Evolutionary conservation across 35 echinoderm and acorn worm genomes (phyloP), one percentile per base, ranked within the genome.

Genomic region (Heliocidaris erythrogramma): DNA sequence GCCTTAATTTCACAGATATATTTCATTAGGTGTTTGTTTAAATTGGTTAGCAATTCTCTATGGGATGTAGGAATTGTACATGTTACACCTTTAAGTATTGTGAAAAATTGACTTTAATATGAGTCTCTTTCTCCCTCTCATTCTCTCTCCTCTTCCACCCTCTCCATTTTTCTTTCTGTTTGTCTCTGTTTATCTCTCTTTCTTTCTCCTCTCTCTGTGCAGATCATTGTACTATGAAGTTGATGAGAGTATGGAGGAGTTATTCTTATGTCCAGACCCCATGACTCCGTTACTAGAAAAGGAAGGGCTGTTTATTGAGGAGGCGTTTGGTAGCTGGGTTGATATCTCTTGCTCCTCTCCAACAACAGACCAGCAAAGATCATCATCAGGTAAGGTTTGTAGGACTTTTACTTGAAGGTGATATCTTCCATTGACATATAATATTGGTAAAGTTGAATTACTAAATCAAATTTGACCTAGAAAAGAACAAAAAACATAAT

Each of bases 161-260:
- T 13, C 49, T 52, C 49, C 12, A 0, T 52, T 5, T 1, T 42
- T 42, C 35, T 90, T 35, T 93, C 30, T 93, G 27, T 13, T 7
- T 16, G 5, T 50, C 49, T 53, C 50, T 59, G 24, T 93, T 5
- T 42, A 42, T 42, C 35, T 42, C 35, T 42, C 35, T 42, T 3
- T 42, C 35, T 42, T 3, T 42, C 50, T n/a, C 21, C 31, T 29
- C n/a, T 10, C 85, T 30, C 7, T 61, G 85, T 31, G 7, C 92
- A 98, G 97, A 90, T 98, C 97, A 18, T 47, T 98, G 24, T 98
- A 98, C 94, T 98, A 98, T 93, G 97, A 98, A 90, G 97, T 98
- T 9, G 96, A 95, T 48, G 97, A 98, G 88, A 95, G 93, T 48
- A 49, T 94, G 27, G 97, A 95, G 13, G 95, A 97, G 2, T 24